Percentiles rank a stretch among this genome's conserved stretches.
These are phyloP conservation scores for Cyclophora albipunctata DNA, from an alignment of 2,888 invertebrate species.

Conservation along the genomic window DNA sequence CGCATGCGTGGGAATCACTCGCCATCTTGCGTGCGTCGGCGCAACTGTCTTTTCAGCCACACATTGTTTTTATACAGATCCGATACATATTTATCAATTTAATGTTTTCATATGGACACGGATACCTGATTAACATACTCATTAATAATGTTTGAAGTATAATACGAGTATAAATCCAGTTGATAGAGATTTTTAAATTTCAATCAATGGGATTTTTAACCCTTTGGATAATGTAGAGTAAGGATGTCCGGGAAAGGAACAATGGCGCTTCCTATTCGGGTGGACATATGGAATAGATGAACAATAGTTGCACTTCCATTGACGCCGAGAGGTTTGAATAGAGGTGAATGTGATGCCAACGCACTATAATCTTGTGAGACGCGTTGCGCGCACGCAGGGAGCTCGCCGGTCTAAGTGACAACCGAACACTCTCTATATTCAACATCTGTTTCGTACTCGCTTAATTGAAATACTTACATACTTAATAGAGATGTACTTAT, in stretches of 20 bases:
- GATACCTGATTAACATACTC: slow-evolving; percentile 5
- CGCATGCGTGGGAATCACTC: slow-evolving; percentile 54
- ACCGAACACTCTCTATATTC: too few relatives aligned
- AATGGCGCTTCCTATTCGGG: slow-evolving; percentile 10
- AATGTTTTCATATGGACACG: background rate
- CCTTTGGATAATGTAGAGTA: slow-evolving; percentile 2
- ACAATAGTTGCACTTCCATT: slow-evolving; percentile 48
- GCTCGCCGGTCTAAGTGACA: slow-evolving; percentile 4
- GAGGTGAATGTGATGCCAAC: slow-evolving; percentile 35
- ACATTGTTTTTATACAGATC: background rate
- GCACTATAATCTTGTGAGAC: slow-evolving; percentile 63
- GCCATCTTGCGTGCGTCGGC: slow-evolving; percentile 35
- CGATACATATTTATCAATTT: slow-evolving; percentile 4
- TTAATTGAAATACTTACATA: too few relatives aligned
- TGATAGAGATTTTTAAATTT: background rate
- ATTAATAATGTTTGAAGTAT: too few relatives aligned
- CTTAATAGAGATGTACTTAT: too few relatives aligned
- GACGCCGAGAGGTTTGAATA: slow-evolving; percentile 38
- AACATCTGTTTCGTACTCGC: too few relatives aligned
- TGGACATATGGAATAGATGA: too few relatives aligned
- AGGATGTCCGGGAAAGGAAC: slow-evolving; percentile 6
- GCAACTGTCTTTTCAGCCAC: slow-evolving; percentile 35
- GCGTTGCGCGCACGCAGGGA: slow-evolving; percentile 41
- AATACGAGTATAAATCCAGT: slow-evolving; percentile 6
- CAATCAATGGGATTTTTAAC: too few relatives aligned